Evolutionary conservation across 1,140 invertebrate species (phyloP).

Genomic region (Drosophila nigrodunni): DNA sequence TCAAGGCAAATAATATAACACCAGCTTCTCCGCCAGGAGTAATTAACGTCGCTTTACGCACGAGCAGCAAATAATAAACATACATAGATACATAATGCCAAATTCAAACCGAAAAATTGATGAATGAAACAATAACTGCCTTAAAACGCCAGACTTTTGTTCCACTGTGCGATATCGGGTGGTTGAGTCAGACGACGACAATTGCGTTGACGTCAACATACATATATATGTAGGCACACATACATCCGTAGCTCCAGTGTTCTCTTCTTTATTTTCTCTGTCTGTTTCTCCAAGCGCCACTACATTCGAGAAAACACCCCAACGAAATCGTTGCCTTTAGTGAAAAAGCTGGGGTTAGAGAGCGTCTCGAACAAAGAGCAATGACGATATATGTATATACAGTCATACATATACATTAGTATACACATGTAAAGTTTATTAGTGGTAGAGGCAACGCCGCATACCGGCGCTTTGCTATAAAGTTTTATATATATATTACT

Average conservation of each 20-base stretch:
- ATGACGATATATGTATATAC: constrained; percentile 38
- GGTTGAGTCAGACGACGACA: constrained; percentile 71
- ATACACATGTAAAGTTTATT: constrained; percentile 8
- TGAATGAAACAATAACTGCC: constrained; percentile 69
- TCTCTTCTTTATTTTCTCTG: constrained; percentile 21
- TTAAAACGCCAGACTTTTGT: constrained; percentile 41
- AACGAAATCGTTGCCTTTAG: constrained; percentile 60
- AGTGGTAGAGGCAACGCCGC: constrained; percentile 34
- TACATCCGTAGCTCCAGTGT: constrained; percentile 7
- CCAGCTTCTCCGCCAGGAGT: constrained; percentile 6
- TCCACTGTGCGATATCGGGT: constrained; percentile 77
- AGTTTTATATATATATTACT: constrained; percentile 51
- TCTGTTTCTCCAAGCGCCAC: constrained; percentile 29
- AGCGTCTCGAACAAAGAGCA: constrained; percentile 21
- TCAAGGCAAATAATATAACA: constrained; percentile 29
- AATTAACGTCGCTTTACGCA: constrained; percentile 32
- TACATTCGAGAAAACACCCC: constrained; percentile 60
- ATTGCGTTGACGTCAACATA: constrained; percentile 55
- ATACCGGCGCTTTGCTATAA: constrained; percentile 74
- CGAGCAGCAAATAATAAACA: too few relatives aligned
- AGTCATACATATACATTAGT: neutral
- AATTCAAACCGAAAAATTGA: constrained; percentile 40
- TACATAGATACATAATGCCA: constrained; percentile 13
- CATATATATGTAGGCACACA: neutral
- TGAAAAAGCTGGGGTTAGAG: constrained; percentile 34